phyloP scores from a whole-genome alignment of 1,140 invertebrate genomes.

The Augochlora pura region DNA sequence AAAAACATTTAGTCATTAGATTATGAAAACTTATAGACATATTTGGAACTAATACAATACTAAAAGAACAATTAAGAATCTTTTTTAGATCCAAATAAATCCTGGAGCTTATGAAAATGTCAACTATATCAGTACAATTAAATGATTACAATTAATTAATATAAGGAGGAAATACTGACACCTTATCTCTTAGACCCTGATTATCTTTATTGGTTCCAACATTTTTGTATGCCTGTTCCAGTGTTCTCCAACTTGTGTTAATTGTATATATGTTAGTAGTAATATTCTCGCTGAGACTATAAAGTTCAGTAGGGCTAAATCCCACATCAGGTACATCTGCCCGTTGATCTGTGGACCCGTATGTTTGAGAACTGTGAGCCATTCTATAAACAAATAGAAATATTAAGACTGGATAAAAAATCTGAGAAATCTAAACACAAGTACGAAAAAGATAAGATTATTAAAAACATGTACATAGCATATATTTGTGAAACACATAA shows the following conservation, averaged over 20 bases:
- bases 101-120: too few relatives aligned
- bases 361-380: conserved; percentile 77
- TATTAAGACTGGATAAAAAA: background rate
- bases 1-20: too few relatives aligned
- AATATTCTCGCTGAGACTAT: conserved; percentile 87
- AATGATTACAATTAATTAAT: too few relatives aligned
- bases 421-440: background rate
- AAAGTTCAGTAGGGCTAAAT: conserved; percentile 87
- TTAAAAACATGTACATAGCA: background rate
- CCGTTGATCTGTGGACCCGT: conserved; percentile 78
- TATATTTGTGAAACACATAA: too few relatives aligned
- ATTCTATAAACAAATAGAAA: conserved; percentile 66
- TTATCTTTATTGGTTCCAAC: conserved; percentile 90
- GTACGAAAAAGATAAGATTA: background rate
- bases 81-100: too few relatives aligned
- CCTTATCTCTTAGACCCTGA: conserved; percentile 83
- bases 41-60: too few relatives aligned
- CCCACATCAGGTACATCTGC: conserved; percentile 83
- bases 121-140: too few relatives aligned
- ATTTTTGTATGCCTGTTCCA: conserved; percentile 88
- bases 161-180: conserved; percentile 78
- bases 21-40: too few relatives aligned
- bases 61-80: too few relatives aligned
- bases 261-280: conserved; percentile 90
- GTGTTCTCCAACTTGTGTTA: conserved; percentile 84